phyloP scores from a whole-genome alignment of 2,113 vertebrate genomes.

The Rhineura floridana region DNA sequence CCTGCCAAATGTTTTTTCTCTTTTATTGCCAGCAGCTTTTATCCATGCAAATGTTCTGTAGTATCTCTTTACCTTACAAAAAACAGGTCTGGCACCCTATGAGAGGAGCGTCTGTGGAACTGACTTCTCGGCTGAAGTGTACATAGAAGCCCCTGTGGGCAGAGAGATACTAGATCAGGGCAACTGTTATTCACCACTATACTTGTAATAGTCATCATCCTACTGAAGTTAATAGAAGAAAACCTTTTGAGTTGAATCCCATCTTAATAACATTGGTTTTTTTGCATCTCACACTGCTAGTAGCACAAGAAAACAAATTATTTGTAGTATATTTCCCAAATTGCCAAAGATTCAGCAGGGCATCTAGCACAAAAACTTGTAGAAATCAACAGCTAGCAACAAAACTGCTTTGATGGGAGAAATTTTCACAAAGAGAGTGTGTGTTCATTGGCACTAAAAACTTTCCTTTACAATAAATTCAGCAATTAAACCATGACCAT shows the following conservation, averaged over 20 bases:
- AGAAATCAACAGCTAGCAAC: constrained; percentile 15
- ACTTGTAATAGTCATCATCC: neutral
- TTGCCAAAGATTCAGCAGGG: constrained; percentile 30
- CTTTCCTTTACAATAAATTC: constrained; percentile 38
- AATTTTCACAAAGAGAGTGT: constrained; percentile 24
- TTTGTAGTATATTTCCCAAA: neutral
- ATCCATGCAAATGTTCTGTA: neutral
- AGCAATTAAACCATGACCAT: constrained; percentile 36
- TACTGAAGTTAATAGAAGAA: neutral
- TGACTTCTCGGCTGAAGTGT: neutral
- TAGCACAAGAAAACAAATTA: neutral
- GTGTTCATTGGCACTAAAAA: constrained; percentile 41
- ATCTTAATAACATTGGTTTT: neutral
- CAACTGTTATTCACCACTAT: neutral
- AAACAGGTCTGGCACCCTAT: neutral
- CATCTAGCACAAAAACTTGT: constrained; percentile 23
- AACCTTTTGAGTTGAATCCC: constrained; percentile 5
- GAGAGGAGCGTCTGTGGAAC: neutral
- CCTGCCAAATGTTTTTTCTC: neutral
- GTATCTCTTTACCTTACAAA: neutral
- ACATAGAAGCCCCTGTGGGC: neutral
- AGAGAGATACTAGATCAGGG: neutral
- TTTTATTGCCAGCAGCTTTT: neutral
- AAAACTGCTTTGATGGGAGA: constrained; percentile 2
- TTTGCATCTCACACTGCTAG: neutral